Percentiles rank a stretch among this genome's conserved stretches.
Evolutionary conservation across 1,140 invertebrate genomes (phyloP).

Genomic region (Zaprionus camerounensis): DNA sequence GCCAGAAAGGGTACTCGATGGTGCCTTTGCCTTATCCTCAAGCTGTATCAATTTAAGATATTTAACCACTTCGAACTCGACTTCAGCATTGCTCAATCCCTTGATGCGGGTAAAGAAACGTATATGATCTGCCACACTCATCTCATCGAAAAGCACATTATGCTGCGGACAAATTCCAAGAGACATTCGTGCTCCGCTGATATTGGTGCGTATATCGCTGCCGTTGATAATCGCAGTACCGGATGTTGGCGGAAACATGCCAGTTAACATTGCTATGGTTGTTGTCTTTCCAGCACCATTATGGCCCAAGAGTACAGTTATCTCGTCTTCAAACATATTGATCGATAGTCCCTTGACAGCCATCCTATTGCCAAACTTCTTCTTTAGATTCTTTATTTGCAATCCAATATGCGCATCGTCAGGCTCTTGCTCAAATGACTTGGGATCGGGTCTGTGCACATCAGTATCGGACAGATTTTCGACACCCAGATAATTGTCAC

Average conservation of each 20-base stretch:
- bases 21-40: slow-evolving; percentile 85
- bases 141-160: slow-evolving; percentile 95
- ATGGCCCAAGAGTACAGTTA: slow-evolving; percentile 91
- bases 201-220: slow-evolving; percentile 87
- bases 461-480: slow-evolving; percentile 55
- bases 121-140: slow-evolving; percentile 96
- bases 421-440: slow-evolving; percentile 87
- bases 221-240: slow-evolving; percentile 90
- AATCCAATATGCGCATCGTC: slow-evolving; percentile 86
- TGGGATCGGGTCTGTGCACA: slow-evolving; percentile 46
- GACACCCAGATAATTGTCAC: slow-evolving; percentile 52
- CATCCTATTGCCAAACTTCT: slow-evolving; percentile 86
- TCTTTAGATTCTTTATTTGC: slow-evolving; percentile 87
- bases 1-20: slow-evolving; percentile 89
- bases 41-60: slow-evolving; percentile 89
- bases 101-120: slow-evolving; percentile 92
- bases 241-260: slow-evolving; percentile 88
- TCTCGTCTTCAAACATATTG: slow-evolving; percentile 89
- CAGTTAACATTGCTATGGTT: slow-evolving; percentile 93
- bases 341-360: slow-evolving; percentile 89
- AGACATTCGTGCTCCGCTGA: slow-evolving; percentile 87
- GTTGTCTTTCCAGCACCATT: slow-evolving; percentile 91
- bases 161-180: slow-evolving; percentile 97
- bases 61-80: slow-evolving; percentile 86
- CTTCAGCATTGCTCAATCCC: slow-evolving; percentile 87